These are phyloP conservation scores for Emesis furor DNA, from an alignment of 2,888 invertebrate genomes.

Conservation along the genomic window DNA sequence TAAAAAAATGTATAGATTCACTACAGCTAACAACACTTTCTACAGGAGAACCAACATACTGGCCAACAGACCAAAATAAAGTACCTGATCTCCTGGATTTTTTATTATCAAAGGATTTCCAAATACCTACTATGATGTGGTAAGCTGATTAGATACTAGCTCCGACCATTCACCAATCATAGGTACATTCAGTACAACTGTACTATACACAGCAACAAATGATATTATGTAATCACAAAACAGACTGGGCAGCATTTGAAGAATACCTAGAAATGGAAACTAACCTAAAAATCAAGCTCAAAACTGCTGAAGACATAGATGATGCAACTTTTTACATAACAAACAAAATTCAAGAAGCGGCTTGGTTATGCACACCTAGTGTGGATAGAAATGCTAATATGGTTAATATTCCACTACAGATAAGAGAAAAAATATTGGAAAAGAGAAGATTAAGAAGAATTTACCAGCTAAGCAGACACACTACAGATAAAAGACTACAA, in stretches of 20 bases:
- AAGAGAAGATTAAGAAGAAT: too few species aligned
- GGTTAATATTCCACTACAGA: too few species aligned
- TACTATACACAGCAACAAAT: neutral
- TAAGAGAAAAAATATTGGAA: too few species aligned
- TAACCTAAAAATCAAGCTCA: neutral
- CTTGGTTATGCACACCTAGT: neutral
- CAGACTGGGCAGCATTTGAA: neutral
- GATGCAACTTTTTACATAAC: neutral
- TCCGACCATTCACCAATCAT: slow-evolving; percentile 1
- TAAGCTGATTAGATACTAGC: neutral
- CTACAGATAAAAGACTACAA: slow-evolving; percentile 25
- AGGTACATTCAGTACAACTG: neutral
- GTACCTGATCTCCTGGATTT: slow-evolving; percentile 23
- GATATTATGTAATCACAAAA: neutral
- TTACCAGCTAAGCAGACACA: too few species aligned
- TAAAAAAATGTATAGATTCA: slow-evolving; percentile 2
- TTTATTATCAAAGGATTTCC: slow-evolving; percentile 5
- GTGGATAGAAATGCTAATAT: too few species aligned
- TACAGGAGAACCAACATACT: slow-evolving; percentile 25
- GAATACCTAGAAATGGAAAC: neutral
- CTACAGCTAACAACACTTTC: slow-evolving; percentile 2
- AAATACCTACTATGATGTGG: neutral
- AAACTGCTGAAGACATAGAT: neutral
- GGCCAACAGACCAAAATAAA: slow-evolving; percentile 23
- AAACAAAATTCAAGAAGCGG: slow-evolving; percentile 46